A percentile compares a stretch with the other conserved stretches of the same genome.
Conservation (phyloP, 2,113 vertebrate species). For the Porphyrio hochstetteri region DNA sequence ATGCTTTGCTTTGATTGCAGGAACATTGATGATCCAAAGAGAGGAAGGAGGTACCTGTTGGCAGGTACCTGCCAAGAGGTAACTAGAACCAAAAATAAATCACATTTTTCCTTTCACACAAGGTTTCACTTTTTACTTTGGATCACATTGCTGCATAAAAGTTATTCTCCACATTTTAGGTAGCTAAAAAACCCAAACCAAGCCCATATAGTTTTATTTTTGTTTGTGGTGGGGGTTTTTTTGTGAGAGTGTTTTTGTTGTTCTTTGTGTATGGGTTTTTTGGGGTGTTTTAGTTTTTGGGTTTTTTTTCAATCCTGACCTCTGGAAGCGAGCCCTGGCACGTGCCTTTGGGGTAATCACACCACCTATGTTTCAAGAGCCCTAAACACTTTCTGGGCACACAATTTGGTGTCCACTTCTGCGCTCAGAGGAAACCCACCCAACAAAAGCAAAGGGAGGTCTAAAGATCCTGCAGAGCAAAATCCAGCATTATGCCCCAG, state of each 20-base stretch:
- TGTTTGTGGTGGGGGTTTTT: too few species aligned
- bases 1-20: rapidly evolving
- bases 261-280: too few species aligned
- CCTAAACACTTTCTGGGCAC: background rate
- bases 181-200: background rate
- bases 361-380: background rate
- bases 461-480: background rate
- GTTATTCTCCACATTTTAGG: too few species aligned
- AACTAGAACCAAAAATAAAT: background rate
- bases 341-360: background rate
- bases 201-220: background rate
- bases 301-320: background rate
- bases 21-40: background rate
- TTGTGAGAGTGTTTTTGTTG: too few species aligned
- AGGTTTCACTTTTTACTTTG: background rate
- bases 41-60: background rate
- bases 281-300: too few species aligned
- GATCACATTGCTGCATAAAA: background rate
- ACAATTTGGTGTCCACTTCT: background rate
- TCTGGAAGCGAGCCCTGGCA: background rate
- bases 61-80: background rate
- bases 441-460: background rate
- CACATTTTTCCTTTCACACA: background rate
- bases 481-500: too few species aligned
- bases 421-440: background rate